These are phyloP conservation scores for Carettochelys insculpta DNA, from an alignment of 2,113 vertebrate species.

Conservation along the genomic window DNA sequence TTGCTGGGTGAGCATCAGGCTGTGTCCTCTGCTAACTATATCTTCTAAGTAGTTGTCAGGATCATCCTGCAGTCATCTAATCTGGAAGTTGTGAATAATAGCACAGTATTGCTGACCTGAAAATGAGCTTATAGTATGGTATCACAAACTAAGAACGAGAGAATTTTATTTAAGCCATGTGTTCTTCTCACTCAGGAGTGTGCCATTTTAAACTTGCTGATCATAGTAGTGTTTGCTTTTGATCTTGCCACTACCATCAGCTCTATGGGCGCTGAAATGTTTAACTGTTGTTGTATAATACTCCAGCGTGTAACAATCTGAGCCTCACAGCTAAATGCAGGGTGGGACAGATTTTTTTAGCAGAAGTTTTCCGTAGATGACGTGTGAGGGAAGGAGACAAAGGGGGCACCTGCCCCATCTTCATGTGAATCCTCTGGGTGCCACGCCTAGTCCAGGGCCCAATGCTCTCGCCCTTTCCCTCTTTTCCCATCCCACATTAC, in stretches of 20 bases:
- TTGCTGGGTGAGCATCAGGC: background rate
- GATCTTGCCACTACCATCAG: background rate
- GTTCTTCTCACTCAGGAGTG: background rate
- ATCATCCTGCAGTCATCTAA: background rate
- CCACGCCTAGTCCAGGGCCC: too few relatives aligned
- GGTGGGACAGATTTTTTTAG: too few relatives aligned
- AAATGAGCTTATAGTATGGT: background rate
- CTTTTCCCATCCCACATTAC: too few relatives aligned
- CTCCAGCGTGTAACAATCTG: background rate
- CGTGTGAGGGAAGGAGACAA: too few relatives aligned
- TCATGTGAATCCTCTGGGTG: too few relatives aligned
- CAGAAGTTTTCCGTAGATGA: too few relatives aligned
- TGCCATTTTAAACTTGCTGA: background rate
- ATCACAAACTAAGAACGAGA: background rate
- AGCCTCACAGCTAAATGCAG: background rate
- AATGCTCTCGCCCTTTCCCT: too few relatives aligned
- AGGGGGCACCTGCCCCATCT: too few relatives aligned
- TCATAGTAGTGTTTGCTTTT: background rate
- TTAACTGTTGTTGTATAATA: background rate
- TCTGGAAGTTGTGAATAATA: slow-evolving; percentile 5
- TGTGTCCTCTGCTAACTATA: background rate
- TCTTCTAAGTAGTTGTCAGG: background rate
- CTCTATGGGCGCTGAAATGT: background rate
- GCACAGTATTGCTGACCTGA: background rate
- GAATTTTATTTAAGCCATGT: background rate